Conservation (phyloP, 2,113 vertebrate species). For the Bolborhynchus lineola region DNA sequence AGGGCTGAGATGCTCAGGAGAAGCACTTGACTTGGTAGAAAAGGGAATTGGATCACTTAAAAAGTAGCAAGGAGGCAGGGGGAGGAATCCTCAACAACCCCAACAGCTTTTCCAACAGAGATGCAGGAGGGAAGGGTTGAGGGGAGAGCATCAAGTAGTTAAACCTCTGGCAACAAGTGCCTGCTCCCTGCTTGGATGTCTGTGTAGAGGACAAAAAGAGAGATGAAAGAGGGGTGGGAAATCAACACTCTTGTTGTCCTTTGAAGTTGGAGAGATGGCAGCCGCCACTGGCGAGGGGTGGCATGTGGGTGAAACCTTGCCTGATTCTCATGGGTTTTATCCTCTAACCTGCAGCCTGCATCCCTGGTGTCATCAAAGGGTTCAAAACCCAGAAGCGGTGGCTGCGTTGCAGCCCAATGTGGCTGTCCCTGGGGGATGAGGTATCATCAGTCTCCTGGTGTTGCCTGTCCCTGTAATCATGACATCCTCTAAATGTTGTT, state of each 20-base stretch:
- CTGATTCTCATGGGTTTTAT: background rate
- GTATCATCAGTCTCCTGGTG: background rate
- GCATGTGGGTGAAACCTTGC: background rate
- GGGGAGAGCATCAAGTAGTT: background rate
- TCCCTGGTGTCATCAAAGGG: background rate
- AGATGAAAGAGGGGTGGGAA: background rate
- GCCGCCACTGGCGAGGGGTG: background rate
- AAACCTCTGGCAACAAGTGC: background rate
- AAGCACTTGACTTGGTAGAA: background rate
- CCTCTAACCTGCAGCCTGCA: too few relatives aligned
- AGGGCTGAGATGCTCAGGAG: background rate
- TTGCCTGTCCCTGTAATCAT: background rate
- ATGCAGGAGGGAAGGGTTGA: background rate
- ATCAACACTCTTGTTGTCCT: background rate
- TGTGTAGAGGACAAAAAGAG: background rate
- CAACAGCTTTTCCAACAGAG: background rate
- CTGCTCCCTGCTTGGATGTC: background rate
- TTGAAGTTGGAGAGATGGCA: background rate
- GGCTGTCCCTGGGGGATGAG: accelerated
- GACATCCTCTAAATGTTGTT: background rate
- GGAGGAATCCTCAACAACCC: background rate
- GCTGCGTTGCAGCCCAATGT: accelerated
- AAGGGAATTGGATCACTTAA: conserved; percentile 7
- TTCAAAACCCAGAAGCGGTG: accelerated
- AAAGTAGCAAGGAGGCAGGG: background rate